Conservation (phyloP, 2,797 vertebrate species). For the Peromyscus attwateri region DNA sequence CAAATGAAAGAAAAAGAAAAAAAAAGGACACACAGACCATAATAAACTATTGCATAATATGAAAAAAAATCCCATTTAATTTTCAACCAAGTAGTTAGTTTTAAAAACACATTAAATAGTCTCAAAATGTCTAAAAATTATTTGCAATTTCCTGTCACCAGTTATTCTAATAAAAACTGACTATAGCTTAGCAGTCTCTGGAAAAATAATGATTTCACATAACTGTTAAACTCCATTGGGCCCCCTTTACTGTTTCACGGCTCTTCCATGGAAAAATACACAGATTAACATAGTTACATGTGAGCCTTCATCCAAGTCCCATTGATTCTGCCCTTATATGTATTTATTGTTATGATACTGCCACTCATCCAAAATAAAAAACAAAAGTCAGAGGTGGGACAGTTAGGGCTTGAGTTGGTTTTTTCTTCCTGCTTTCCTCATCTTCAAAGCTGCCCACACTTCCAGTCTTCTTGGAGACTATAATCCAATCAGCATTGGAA, state of each 20-base stretch:
- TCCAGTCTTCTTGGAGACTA: not conserved
- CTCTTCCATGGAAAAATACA: not conserved
- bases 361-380: not conserved
- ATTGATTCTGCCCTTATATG: not conserved
- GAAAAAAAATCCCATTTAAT: constrained; percentile 61
- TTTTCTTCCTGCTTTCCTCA: not conserved
- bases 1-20: not conserved
- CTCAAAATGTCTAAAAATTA: constrained; percentile 70
- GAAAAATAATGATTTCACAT: constrained; percentile 36
- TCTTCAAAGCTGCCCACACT: not conserved
- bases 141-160: constrained; percentile 64
- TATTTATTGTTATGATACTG: not conserved
- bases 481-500: not conserved
- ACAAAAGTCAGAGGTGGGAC: not conserved
- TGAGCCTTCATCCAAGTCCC: not conserved
- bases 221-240: constrained; percentile 41
- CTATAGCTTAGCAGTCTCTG: constrained; percentile 42
- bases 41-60: constrained; percentile 68
- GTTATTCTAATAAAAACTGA: constrained; percentile 64
- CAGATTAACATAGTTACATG: not conserved
- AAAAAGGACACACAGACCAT: constrained; percentile 17
- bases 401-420: not conserved
- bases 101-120: constrained; percentile 53
- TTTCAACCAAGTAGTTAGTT: constrained; percentile 70
- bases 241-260: not conserved